These are phyloP conservation scores for Lasiurus borealis DNA, from an alignment of 2,113 vertebrate species.

Conservation along the genomic window DNA sequence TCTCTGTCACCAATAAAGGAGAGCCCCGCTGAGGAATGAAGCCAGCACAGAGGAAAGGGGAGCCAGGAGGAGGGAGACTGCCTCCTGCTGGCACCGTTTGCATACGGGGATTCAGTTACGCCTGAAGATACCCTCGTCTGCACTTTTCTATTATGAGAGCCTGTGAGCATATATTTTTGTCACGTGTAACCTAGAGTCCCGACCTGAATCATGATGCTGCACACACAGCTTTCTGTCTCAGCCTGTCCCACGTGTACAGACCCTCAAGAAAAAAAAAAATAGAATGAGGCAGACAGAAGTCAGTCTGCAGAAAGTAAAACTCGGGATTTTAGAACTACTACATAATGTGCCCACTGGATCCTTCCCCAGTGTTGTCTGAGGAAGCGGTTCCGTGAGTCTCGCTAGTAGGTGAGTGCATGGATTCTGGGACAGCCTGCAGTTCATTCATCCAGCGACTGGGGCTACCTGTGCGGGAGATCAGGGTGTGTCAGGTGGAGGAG, in stretches of 20 bases:
- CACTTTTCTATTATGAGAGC: background rate
- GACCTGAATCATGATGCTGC: background rate
- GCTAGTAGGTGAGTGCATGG: rapidly evolving
- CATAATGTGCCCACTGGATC: background rate
- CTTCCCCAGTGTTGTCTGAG: background rate
- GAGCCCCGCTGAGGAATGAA: background rate
- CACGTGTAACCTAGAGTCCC: background rate
- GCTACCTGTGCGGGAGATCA: background rate
- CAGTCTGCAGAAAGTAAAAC: background rate
- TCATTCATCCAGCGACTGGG: no score
- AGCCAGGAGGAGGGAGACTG: background rate
- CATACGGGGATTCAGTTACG: background rate
- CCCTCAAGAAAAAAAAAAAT: constrained; percentile 1
- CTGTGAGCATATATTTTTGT: background rate
- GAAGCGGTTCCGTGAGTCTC: background rate
- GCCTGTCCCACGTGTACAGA: background rate
- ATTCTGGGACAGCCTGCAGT: background rate
- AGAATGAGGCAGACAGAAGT: background rate
- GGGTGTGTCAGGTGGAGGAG: background rate
- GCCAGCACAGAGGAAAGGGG: background rate
- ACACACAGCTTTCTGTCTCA: background rate
- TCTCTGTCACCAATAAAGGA: background rate
- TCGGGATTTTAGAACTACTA: background rate
- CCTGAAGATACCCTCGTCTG: no score
- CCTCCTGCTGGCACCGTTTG: background rate